Conservation (phyloP, 2,113 vertebrate genomes). For the Hydrolagus affinis region DNA sequence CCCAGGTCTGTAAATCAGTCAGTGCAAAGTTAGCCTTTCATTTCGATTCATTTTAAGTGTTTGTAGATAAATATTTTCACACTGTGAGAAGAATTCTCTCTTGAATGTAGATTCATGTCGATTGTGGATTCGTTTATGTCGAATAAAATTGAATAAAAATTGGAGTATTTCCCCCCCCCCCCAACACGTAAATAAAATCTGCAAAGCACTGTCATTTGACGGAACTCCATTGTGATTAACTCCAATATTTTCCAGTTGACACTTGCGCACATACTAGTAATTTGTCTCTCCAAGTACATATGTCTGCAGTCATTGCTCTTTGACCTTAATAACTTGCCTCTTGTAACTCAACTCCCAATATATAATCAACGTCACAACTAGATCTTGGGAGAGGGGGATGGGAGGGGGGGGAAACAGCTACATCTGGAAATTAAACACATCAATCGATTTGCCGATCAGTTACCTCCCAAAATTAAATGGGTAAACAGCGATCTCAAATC, state of each 20-base stretch:
- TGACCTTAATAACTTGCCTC: not conserved
- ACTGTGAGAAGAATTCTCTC: not conserved
- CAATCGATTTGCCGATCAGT: no score
- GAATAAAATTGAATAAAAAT: not conserved
- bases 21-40: not conserved
- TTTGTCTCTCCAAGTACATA: not conserved
- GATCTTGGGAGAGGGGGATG: not conserved
- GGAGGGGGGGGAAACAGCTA: no score
- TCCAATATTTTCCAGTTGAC: not conserved
- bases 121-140: not conserved
- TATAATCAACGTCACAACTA: not conserved
- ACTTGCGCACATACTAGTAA: not conserved
- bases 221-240: not conserved
- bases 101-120: constrained; percentile 6
- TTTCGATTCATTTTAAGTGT: not conserved
- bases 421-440: no score
- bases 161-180: not conserved
- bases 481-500: no score
- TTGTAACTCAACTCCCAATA: not conserved
- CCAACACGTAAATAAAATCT: not conserved
- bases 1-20: not conserved
- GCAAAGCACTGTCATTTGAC: not conserved
- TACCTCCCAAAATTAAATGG: no score
- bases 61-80: not conserved
- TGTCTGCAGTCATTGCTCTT: not conserved